Percentiles rank a stretch among this genome's conserved stretches.
Evolutionary conservation across 2,888 invertebrate species (phyloP).

Genomic region (Xestobium rufovillosum): DNA sequence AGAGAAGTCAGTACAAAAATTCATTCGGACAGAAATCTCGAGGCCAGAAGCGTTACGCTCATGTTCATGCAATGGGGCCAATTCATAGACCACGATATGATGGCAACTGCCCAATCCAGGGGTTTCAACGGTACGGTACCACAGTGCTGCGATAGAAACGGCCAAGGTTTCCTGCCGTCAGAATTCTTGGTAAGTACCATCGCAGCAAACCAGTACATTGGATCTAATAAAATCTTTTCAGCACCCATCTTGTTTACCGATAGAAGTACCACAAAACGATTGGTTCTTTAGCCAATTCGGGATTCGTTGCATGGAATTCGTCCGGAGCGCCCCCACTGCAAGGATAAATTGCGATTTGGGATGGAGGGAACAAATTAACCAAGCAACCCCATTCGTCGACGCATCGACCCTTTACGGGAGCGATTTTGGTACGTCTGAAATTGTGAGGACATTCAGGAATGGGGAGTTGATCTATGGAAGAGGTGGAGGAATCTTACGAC

Average conservation of each 20-base stretch:
- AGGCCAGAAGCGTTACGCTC: conserved; percentile 61
- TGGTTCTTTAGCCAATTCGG: conserved; percentile 64
- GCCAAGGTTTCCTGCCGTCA: conserved; percentile 51
- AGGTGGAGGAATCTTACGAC: conserved; percentile 50
- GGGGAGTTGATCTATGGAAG: conserved; percentile 48
- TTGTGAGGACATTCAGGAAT: conserved; percentile 65
- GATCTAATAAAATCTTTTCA: conserved; percentile 41
- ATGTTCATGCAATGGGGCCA: conserved; percentile 91
- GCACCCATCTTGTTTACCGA: conserved; percentile 83
- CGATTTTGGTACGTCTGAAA: conserved; percentile 62
- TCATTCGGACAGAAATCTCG: conserved; percentile 57
- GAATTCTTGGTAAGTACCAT: conserved; percentile 53
- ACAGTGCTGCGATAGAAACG: conserved; percentile 62
- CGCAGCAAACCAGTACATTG: too few species aligned
- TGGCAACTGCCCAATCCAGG: conserved; percentile 66
- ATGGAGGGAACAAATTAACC: conserved; percentile 78
- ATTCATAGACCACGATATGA: conserved; percentile 82
- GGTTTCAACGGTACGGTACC: conserved; percentile 75
- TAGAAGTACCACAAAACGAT: conserved; percentile 64
- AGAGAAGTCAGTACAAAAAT: conserved; percentile 64
- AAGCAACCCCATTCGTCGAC: conserved; percentile 74
- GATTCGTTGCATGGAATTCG: conserved; percentile 73
- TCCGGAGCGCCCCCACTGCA: conserved; percentile 74
- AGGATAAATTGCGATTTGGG: conserved; percentile 72
- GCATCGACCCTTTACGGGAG: conserved; percentile 78